Evolutionary conservation across 1,140 invertebrate genomes (phyloP).

Genomic region (Bombyx mori): DNA sequence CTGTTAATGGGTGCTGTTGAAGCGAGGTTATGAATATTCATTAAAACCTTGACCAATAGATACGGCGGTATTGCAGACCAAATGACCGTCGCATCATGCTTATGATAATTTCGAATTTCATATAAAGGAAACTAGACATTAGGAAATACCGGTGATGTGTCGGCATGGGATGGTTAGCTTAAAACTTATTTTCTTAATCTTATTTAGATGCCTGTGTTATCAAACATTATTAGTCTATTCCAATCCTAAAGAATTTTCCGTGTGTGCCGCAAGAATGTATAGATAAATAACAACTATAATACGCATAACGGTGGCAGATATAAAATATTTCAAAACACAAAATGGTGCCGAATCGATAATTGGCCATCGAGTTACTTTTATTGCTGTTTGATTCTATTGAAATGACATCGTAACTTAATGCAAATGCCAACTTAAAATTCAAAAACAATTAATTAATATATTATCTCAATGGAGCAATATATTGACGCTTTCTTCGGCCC

Average conservation of each 20-base stretch:
- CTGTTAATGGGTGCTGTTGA: too few species aligned
- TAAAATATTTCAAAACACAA: constrained; percentile 1
- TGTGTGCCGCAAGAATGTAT: too few species aligned
- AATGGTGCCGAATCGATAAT: constrained; percentile 20
- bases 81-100: constrained; percentile 11
- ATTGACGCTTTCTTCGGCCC: constrained; percentile 29
- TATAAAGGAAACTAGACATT: constrained; percentile 21
- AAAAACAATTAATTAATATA: constrained; percentile 23
- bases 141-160: constrained; percentile 11
- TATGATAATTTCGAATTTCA: constrained; percentile 35
- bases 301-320: neutral
- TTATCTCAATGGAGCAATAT: constrained; percentile 10
- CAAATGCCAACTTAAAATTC: constrained; percentile 30
- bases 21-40: too few species aligned
- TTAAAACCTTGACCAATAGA: too few species aligned
- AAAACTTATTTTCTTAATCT: too few species aligned
- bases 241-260: too few species aligned
- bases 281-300: too few species aligned
- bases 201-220: too few species aligned
- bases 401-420: constrained; percentile 30
- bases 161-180: too few species aligned
- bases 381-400: constrained; percentile 16
- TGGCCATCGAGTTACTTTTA: constrained; percentile 20
- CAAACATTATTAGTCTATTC: too few species aligned
- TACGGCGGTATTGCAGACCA: too few species aligned